Percentiles rank a stretch among this genome's conserved stretches.
Evolutionary conservation across 2,113 vertebrate species (phyloP).

Genomic region (Atlantisia rogersi): DNA sequence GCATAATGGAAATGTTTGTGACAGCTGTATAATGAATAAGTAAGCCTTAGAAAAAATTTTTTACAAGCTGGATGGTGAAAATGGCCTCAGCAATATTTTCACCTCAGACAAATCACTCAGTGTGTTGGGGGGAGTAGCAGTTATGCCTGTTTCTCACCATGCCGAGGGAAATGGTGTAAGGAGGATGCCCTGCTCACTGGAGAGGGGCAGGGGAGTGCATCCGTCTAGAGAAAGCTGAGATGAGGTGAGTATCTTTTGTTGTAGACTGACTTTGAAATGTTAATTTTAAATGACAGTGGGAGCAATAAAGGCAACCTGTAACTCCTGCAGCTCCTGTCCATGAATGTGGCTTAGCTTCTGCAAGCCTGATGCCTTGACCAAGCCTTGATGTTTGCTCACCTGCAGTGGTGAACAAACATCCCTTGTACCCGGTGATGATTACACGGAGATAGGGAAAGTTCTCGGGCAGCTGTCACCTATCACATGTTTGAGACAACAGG

Average conservation of each 20-base stretch:
- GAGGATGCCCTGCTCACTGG: not conserved
- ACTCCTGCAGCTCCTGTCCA: not conserved
- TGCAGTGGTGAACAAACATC: not conserved
- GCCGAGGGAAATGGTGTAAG: not conserved
- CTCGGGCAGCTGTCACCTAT: not conserved
- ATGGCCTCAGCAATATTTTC: not conserved
- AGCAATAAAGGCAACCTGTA: not conserved
- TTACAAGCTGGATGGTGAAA: not conserved
- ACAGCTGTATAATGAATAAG: not conserved
- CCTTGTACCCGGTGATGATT: not conserved
- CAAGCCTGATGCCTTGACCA: not conserved
- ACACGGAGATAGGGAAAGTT: not conserved
- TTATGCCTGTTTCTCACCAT: not conserved
- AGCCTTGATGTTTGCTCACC: not conserved
- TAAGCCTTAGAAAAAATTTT: not conserved
- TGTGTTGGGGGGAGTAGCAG: not conserved
- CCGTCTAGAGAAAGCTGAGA: not conserved
- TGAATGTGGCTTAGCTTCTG: not conserved
- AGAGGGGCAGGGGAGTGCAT: rapidly evolving
- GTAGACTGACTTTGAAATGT: not conserved
- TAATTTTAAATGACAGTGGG: not conserved
- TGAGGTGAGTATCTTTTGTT: not conserved
- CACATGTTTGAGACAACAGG: not conserved
- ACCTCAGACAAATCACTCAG: not conserved
- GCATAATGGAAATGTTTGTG: not conserved